These are phyloP conservation scores for Heliconius himera DNA, from an alignment of 1,140 invertebrate genomes.

Conservation along the genomic window DNA sequence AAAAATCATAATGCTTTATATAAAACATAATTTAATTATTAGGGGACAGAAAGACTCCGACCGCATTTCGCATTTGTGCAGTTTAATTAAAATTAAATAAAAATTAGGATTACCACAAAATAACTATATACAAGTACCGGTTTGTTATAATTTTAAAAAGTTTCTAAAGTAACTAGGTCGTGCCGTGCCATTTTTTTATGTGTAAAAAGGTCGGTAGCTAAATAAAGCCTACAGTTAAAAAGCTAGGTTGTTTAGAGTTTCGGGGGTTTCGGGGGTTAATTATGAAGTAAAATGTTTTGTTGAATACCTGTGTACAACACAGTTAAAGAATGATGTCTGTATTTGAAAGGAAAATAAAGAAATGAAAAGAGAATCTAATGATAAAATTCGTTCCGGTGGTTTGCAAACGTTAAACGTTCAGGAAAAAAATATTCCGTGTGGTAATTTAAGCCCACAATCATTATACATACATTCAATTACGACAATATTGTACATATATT, in stretches of 20 bases:
- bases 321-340: too few species aligned
- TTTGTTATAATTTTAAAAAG: neutral
- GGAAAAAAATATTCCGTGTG: too few species aligned
- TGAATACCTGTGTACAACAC: too few species aligned
- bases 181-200: conserved; percentile 1
- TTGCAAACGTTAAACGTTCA: too few species aligned
- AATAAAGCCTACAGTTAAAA: conserved; percentile 9
- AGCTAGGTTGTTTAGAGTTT: conserved; percentile 1
- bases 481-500: too few species aligned
- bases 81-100: conserved; percentile 13
- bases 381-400: too few species aligned
- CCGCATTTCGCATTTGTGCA: neutral
- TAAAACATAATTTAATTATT: conserved; percentile 1
- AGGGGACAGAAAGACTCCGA: neutral
- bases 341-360: too few species aligned
- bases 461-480: too few species aligned
- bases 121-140: too few species aligned
- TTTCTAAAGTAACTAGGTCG: neutral
- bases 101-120: conserved; percentile 12
- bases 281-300: neutral
- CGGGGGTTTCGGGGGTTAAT: neutral
- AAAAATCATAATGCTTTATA: neutral
- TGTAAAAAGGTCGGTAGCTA: neutral
- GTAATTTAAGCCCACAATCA: too few species aligned
- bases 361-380: too few species aligned